Evolutionary conservation across 2,797 vertebrate genomes (phyloP).

Genomic region (Halcyon smyrnensis): DNA sequence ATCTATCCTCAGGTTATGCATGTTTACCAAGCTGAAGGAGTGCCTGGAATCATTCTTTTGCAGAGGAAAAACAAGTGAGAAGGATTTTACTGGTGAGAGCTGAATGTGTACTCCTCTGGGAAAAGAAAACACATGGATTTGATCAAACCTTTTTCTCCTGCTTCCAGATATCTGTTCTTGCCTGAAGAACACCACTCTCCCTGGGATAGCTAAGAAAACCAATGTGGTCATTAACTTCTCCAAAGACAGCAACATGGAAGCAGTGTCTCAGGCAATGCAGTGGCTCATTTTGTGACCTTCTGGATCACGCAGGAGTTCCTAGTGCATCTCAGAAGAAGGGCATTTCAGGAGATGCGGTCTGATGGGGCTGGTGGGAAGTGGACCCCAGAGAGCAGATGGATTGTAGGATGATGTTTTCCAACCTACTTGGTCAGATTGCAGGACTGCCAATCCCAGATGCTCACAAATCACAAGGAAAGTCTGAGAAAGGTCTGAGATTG

Average conservation of each 20-base stretch:
- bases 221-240: background rate
- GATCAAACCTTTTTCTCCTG: conserved; percentile 28
- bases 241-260: background rate
- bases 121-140: conserved; percentile 28
- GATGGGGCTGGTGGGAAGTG: background rate
- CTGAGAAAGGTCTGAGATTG: background rate
- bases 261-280: background rate
- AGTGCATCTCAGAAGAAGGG: background rate
- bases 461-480: conserved; percentile 24
- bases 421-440: background rate
- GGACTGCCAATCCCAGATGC: conserved; percentile 30
- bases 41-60: conserved; percentile 24
- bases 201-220: background rate
- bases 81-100: conserved; percentile 6
- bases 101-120: background rate
- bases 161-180: conserved; percentile 19
- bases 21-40: conserved; percentile 39
- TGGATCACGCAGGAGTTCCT: background rate
- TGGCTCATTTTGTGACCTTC: background rate
- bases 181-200: background rate
- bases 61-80: conserved; percentile 13
- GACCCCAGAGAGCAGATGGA: background rate
- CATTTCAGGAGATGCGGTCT: conserved; percentile 1
- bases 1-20: background rate
- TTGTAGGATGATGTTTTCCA: conserved; percentile 10